A percentile compares a stretch with the other conserved stretches of the same genome.
Conservation (phyloP, 2,113 vertebrate genomes). For the Edolisoma coerulescens region DNA sequence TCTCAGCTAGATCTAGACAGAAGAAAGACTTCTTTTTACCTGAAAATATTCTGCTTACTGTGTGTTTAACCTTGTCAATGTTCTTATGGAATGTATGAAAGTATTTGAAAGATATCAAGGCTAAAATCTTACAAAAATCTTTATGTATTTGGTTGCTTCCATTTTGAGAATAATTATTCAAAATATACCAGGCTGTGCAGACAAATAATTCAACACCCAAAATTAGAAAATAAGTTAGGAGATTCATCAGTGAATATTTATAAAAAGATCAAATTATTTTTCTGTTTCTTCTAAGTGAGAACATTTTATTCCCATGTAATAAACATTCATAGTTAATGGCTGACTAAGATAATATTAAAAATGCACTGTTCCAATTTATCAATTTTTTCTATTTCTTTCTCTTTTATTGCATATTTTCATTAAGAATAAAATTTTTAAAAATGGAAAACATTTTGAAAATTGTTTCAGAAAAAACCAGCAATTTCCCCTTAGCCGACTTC, state of each 20-base stretch:
- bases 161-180: background rate
- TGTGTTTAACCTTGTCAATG: background rate
- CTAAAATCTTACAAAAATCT: background rate
- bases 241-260: background rate
- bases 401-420: background rate
- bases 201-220: background rate
- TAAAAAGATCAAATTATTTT: background rate
- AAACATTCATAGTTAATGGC: background rate
- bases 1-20: background rate
- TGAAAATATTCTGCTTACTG: background rate
- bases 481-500: background rate
- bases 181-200: background rate
- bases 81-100: background rate
- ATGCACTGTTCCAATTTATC: background rate
- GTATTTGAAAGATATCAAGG: background rate
- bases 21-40: background rate
- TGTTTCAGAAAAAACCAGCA: rapidly evolving
- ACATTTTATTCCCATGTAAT: background rate
- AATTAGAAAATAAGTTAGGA: background rate
- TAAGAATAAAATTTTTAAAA: background rate
- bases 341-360: background rate
- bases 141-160: background rate
- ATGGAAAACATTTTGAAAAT: background rate
- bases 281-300: background rate
- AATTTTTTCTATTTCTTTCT: background rate